Evolutionary conservation across 2,113 vertebrate genomes (phyloP).

Genomic region (Rhinolophus sinicus): DNA sequence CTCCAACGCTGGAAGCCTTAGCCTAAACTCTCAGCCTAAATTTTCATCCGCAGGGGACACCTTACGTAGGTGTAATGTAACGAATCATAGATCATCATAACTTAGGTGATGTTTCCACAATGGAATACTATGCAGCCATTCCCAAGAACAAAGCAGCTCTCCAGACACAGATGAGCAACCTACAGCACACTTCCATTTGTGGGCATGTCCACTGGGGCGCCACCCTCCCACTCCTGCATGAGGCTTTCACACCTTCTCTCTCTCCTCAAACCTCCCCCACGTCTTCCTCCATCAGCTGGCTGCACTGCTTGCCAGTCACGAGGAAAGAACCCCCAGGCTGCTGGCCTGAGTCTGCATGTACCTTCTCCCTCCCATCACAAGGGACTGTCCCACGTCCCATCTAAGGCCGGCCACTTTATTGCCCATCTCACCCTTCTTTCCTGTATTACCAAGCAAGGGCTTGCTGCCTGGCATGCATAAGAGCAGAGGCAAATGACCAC

Average conservation of each 20-base stretch:
- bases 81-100: background rate
- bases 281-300: background rate
- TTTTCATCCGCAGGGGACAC: too few species aligned
- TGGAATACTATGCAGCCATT: background rate
- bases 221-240: background rate
- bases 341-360: background rate
- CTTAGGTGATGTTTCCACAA: fast-evolving
- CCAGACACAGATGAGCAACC: fast-evolving
- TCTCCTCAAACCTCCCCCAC: too few species aligned
- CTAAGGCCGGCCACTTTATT: background rate
- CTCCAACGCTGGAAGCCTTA: background rate
- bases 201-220: fast-evolving
- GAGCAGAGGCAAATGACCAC: background rate
- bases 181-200: too few species aligned
- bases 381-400: background rate
- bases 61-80: background rate
- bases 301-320: fast-evolving
- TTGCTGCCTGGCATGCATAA: background rate
- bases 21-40: background rate
- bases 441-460: background rate
- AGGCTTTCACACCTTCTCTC: background rate
- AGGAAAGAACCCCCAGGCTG: background rate
- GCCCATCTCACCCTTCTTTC: too few species aligned
- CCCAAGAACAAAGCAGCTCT: background rate
- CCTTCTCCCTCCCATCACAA: background rate